Conservation (phyloP, 2,797 vertebrate species). For the Cephalopachus bancanus region DNA sequence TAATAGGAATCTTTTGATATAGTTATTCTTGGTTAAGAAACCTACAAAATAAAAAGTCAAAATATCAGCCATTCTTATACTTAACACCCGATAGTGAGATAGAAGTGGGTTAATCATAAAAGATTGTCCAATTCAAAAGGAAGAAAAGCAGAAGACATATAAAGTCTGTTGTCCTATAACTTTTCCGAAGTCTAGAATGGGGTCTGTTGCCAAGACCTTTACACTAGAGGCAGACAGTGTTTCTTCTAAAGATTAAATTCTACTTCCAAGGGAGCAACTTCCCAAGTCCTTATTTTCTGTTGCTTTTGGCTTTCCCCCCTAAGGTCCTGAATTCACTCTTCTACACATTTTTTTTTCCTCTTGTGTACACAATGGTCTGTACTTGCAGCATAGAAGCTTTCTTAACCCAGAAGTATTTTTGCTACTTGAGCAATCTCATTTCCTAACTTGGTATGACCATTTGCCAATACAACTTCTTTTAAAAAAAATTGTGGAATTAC, state of each 20-base stretch:
- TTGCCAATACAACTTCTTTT: neutral
- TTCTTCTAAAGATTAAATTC: neutral
- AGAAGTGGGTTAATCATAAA: neutral
- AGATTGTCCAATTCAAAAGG: neutral
- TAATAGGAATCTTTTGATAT: neutral
- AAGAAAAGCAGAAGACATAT: neutral
- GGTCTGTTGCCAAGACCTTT: neutral
- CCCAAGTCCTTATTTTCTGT: neutral
- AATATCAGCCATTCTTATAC: neutral
- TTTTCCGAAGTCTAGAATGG: neutral
- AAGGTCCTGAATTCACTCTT: neutral
- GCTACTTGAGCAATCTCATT: neutral
- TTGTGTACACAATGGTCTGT: neutral
- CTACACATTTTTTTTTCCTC: neutral
- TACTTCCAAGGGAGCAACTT: fast-evolving
- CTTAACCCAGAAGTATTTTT: neutral
- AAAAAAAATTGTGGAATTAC: neutral
- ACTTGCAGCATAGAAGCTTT: neutral
- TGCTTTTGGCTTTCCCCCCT: neutral
- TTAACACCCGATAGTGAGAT: neutral
- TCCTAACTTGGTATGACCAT: neutral
- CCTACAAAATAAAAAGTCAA: neutral
- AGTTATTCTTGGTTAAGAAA: neutral
- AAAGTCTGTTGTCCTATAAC: neutral
- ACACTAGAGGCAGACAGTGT: fast-evolving